Conservation (phyloP, 2,113 vertebrate species). For the Oncorhynchus gorbuscha region DNA sequence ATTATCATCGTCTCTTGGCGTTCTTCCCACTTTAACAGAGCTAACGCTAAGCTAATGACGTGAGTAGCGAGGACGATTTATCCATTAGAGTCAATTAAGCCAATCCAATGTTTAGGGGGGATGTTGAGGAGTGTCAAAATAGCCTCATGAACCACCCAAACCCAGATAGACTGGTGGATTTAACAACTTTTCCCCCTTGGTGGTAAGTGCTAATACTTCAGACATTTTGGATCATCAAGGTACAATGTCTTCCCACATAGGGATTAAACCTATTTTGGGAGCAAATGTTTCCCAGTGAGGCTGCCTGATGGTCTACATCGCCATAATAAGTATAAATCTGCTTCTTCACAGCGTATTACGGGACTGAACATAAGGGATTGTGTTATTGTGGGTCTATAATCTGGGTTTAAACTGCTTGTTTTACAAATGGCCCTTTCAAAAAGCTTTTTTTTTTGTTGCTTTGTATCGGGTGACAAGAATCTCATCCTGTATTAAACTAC, state of each 20-base stretch:
- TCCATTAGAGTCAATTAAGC: slow-evolving; percentile 73
- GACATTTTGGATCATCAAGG: background rate
- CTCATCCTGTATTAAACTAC: slow-evolving; percentile 67
- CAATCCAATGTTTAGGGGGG: slow-evolving; percentile 54
- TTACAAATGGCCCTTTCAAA: slow-evolving; percentile 73
- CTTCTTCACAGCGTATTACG: slow-evolving; percentile 74
- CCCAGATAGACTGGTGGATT: slow-evolving; percentile 47
- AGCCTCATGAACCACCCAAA: slow-evolving; percentile 1
- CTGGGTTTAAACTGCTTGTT: slow-evolving; percentile 76
- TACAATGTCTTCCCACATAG: slow-evolving; percentile 29
- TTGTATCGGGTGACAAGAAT: background rate
- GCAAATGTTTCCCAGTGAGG: slow-evolving; percentile 61
- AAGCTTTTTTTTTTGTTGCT: slow-evolving; percentile 48
- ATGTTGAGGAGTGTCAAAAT: slow-evolving; percentile 23
- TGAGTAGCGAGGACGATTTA: slow-evolving; percentile 73
- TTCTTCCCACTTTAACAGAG: slow-evolving; percentile 63
- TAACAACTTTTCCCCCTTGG: slow-evolving; percentile 49
- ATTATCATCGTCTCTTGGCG: slow-evolving; percentile 52
- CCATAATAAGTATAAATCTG: slow-evolving; percentile 75
- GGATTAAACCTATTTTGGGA: slow-evolving; percentile 73
- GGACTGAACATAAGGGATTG: slow-evolving; percentile 73
- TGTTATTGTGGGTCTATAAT: slow-evolving; percentile 76
- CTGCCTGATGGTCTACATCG: slow-evolving; percentile 57
- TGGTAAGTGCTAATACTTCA: slow-evolving; percentile 57
- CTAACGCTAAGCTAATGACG: slow-evolving; percentile 71